Conservation (phyloP, 1,140 invertebrate species). For the Drosophila asahinai region DNA sequence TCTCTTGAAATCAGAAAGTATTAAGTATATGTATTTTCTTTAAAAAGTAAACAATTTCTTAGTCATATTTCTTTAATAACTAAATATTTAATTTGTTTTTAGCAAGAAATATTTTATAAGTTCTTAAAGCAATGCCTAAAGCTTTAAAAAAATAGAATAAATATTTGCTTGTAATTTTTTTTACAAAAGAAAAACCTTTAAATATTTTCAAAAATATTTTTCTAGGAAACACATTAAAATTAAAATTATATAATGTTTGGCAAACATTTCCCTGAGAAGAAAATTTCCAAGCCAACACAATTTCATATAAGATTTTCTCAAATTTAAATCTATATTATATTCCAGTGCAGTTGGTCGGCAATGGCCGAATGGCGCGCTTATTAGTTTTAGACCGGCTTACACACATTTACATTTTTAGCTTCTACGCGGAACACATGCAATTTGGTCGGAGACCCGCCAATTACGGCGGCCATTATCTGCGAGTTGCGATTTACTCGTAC, state of each 20-base stretch:
- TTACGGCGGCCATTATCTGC: constrained; percentile 73
- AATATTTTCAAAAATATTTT: too few species aligned
- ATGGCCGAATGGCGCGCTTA: constrained; percentile 41
- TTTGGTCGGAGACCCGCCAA: constrained; percentile 66
- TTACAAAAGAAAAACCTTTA: too few species aligned
- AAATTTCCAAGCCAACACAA: background rate
- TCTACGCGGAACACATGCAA: constrained; percentile 64
- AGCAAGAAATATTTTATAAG: too few species aligned
- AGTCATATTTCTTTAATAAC: too few species aligned
- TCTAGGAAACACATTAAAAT: too few species aligned
- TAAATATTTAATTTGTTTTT: too few species aligned
- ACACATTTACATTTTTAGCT: constrained; percentile 47
- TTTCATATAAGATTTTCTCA: background rate
- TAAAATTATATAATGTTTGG: background rate
- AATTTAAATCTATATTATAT: background rate
- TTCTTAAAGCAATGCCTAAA: too few species aligned
- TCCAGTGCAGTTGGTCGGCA: constrained; percentile 1
- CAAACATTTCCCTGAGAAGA: background rate
- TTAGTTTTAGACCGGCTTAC: constrained; percentile 54
- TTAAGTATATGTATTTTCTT: too few species aligned
- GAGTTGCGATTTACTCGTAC: constrained; percentile 68
- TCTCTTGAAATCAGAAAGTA: too few species aligned
- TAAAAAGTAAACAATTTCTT: too few species aligned
- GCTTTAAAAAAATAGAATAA: too few species aligned
- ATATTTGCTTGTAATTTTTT: too few species aligned